phyloP scores from a whole-genome alignment of 2,888 invertebrate genomes.

The Chesias legatella region DNA sequence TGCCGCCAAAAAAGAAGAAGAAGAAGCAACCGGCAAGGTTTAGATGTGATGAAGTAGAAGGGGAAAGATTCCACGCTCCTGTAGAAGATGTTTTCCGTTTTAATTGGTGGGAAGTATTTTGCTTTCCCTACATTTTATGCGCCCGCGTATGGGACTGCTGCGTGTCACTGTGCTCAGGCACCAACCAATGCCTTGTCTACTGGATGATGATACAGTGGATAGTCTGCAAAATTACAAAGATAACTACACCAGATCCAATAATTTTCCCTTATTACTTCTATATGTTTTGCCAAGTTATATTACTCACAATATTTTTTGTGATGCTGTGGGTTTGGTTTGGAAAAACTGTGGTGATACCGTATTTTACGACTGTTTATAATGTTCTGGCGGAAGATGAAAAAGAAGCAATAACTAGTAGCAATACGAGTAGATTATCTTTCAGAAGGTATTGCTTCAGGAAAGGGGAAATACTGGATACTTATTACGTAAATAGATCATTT shows the following conservation, averaged over 20 bases:
- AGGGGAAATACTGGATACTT: slow-evolving; percentile 60
- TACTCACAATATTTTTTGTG: slow-evolving; percentile 45
- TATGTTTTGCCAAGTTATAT: slow-evolving; percentile 61
- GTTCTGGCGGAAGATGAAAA: slow-evolving; percentile 27
- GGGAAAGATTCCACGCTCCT: slow-evolving; percentile 49
- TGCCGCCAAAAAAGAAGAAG: slow-evolving; percentile 45
- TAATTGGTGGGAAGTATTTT: slow-evolving; percentile 66
- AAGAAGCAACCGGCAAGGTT: slow-evolving; percentile 31
- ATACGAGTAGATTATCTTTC: slow-evolving; percentile 41
- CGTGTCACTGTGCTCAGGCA: slow-evolving; percentile 52
- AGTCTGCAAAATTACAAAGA: slow-evolving; percentile 56
- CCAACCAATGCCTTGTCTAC: slow-evolving; percentile 61
- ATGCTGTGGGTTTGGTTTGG: slow-evolving; percentile 55
- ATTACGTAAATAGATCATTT: slow-evolving; percentile 30
- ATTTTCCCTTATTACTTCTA: slow-evolving; percentile 68
- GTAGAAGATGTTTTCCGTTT: slow-evolving; percentile 51
- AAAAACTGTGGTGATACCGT: slow-evolving; percentile 46
- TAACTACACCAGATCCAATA: slow-evolving; percentile 58
- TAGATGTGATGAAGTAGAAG: slow-evolving; percentile 44
- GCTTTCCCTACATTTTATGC: slow-evolving; percentile 62
- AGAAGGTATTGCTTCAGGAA: slow-evolving; percentile 66
- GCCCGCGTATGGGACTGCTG: slow-evolving; percentile 56
- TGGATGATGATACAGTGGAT: slow-evolving; percentile 68
- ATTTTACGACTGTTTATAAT: slow-evolving; percentile 41
- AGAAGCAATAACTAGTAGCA: neutral